These are phyloP conservation scores for Parambassis ranga DNA, from an alignment of 2,797 vertebrate genomes.

Conservation along the genomic window DNA sequence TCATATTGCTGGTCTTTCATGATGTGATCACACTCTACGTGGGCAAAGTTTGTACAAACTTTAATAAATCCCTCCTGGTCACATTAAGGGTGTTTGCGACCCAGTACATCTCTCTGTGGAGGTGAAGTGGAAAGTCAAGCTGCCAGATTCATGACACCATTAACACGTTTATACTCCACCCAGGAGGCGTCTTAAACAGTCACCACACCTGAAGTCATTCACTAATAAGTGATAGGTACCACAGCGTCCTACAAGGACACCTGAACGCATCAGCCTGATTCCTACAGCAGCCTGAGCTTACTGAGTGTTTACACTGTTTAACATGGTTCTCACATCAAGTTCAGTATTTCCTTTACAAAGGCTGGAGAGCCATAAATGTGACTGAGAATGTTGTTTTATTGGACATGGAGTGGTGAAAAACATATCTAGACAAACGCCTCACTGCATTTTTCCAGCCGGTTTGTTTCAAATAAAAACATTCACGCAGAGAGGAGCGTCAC, in stretches of 20 bases:
- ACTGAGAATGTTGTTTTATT: constrained; percentile 55
- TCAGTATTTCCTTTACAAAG: constrained; percentile 42
- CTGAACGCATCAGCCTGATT: constrained; percentile 24
- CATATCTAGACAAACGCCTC: constrained; percentile 33
- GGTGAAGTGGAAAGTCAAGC: constrained; percentile 61
- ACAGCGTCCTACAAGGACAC: constrained; percentile 15
- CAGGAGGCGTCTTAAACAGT: constrained; percentile 41
- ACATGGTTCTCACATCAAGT: constrained; percentile 20
- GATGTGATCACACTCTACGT: constrained; percentile 14
- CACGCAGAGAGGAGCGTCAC: constrained; percentile 33
- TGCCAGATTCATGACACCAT: constrained; percentile 66
- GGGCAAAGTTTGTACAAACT: constrained; percentile 43
- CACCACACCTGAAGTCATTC: constrained; percentile 26
- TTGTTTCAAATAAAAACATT: constrained; percentile 50
- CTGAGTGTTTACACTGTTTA: constrained; percentile 16
- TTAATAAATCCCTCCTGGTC: constrained; percentile 56
- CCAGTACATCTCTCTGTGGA: constrained; percentile 34
- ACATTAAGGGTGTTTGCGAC: constrained; percentile 50
- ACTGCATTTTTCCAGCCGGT: constrained; percentile 34
- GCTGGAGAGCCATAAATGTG: constrained; percentile 54
- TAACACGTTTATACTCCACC: constrained; percentile 57
- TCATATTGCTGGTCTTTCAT: constrained; percentile 24
- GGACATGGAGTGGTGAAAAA: constrained; percentile 31
- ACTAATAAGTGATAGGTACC: constrained; percentile 38
- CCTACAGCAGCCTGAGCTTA: constrained; percentile 11